Evolutionary conservation across 2,113 vertebrate genomes (phyloP).

Genomic region (Seriola aureovittata): DNA sequence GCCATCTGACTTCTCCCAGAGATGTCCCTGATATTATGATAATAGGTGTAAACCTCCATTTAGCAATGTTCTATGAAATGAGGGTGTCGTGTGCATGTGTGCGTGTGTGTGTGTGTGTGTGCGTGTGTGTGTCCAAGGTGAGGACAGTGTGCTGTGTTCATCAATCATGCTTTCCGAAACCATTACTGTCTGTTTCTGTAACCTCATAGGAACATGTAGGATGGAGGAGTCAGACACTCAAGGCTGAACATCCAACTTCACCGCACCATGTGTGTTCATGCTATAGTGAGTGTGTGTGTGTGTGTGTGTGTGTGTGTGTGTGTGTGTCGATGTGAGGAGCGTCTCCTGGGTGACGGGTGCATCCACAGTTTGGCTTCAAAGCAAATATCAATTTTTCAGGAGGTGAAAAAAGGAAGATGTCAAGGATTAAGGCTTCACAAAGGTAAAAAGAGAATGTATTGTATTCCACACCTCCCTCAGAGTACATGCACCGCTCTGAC

Average conservation of each 20-base stretch:
- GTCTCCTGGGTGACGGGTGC: conserved; percentile 32
- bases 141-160: conserved; percentile 53
- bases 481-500: neutral
- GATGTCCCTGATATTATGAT: neutral
- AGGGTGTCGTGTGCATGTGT: conserved; percentile 1
- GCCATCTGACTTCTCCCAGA: no score
- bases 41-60: conserved; percentile 14
- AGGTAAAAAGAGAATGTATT: neutral
- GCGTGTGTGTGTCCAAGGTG: conserved; percentile 48
- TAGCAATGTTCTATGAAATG: conserved; percentile 7
- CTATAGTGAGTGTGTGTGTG: no score
- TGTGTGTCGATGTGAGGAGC: neutral
- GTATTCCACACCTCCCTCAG: neutral
- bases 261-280: neutral
- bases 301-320: no score
- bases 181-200: conserved; percentile 63
- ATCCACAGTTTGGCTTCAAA: neutral
- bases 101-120: conserved; percentile 22
- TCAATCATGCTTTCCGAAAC: conserved; percentile 71
- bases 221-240: conserved; percentile 44
- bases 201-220: conserved; percentile 50
- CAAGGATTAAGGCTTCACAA: neutral
- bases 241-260: conserved; percentile 46
- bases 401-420: neutral
- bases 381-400: neutral